Evolutionary conservation across 2,888 invertebrate genomes (phyloP).

Genomic region (Hypsopygia costalis): DNA sequence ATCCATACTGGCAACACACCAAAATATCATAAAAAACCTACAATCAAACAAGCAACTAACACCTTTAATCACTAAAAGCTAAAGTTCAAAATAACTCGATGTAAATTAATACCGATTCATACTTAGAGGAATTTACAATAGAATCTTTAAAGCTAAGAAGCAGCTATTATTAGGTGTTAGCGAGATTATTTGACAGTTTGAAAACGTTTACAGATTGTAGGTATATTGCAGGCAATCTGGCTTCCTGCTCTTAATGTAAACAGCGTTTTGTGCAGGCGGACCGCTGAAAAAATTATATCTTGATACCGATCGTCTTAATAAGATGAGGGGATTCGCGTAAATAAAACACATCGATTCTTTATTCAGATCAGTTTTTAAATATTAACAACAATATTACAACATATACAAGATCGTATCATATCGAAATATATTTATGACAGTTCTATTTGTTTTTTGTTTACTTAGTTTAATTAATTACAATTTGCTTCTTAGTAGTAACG

Average conservation of each 20-base stretch:
- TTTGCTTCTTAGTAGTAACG: too few species aligned
- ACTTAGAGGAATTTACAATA: slow-evolving; percentile 54
- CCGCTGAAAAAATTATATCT: slow-evolving; percentile 53
- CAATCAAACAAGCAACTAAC: slow-evolving; percentile 23
- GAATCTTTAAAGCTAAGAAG: slow-evolving; percentile 64
- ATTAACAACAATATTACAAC: not conserved
- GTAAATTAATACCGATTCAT: slow-evolving; percentile 23
- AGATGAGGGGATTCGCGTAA: slow-evolving; percentile 31
- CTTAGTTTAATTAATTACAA: too few species aligned
- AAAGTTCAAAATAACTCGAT: slow-evolving; percentile 14
- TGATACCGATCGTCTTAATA: slow-evolving; percentile 49
- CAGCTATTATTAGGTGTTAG: slow-evolving; percentile 78
- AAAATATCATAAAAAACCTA: slow-evolving; percentile 55
- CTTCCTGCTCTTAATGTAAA: slow-evolving; percentile 74
- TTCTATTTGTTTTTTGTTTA: too few species aligned
- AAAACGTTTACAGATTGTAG: slow-evolving; percentile 75
- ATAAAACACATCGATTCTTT: slow-evolving; percentile 20
- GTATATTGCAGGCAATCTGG: slow-evolving; percentile 76
- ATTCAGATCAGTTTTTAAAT: slow-evolving; percentile 1
- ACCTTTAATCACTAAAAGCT: not conserved
- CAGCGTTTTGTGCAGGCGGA: slow-evolving; percentile 48
- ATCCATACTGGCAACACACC: slow-evolving; percentile 41
- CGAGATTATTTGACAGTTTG: slow-evolving; percentile 78
- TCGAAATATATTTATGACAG: too few species aligned
- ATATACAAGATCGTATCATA: too few species aligned